A percentile compares a stretch with the other conserved stretches of the same genome.
These are phyloP conservation scores for Galerucella pusilla DNA, from an alignment of 2,888 invertebrate genomes.

Conservation along the genomic window DNA sequence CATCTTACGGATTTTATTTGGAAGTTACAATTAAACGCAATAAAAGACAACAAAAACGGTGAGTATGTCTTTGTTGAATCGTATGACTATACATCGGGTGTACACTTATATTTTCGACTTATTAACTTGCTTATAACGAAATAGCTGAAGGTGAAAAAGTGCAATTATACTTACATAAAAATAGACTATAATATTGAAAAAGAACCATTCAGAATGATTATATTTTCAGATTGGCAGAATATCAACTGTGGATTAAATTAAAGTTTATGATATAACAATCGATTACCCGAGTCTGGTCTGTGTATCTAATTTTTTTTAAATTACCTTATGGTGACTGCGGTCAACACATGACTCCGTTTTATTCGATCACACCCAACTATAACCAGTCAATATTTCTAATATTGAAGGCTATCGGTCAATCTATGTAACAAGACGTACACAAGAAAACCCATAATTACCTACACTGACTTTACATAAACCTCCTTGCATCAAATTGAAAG, in stretches of 20 bases:
- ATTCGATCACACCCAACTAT: conserved; percentile 7
- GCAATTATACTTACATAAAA: too few relatives aligned
- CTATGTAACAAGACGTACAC: conserved; percentile 15
- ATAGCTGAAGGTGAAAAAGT: too few relatives aligned
- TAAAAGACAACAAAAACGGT: too few relatives aligned
- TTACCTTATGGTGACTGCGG: conserved; percentile 6
- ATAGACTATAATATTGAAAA: too few relatives aligned
- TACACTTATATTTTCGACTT: too few relatives aligned
- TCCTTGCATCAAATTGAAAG: conserved; percentile 32
- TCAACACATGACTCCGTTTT: conserved; percentile 15
- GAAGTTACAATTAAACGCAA: too few relatives aligned
- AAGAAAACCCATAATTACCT: conserved; percentile 34
- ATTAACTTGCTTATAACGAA: too few relatives aligned
- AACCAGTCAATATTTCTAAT: conserved; percentile 22
- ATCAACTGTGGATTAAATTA: neutral
- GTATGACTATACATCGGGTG: too few relatives aligned
- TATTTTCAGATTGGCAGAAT: too few relatives aligned
- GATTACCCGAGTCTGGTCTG: neutral
- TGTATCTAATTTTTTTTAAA: neutral
- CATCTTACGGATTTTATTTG: too few relatives aligned
- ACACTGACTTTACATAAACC: conserved; percentile 35
- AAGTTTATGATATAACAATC: neutral
- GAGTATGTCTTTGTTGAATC: too few relatives aligned
- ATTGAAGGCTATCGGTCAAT: conserved; percentile 33
- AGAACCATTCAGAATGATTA: too few relatives aligned